phyloP scores from a whole-genome alignment of 1,140 invertebrate species.

The Cydia strobilella region DNA sequence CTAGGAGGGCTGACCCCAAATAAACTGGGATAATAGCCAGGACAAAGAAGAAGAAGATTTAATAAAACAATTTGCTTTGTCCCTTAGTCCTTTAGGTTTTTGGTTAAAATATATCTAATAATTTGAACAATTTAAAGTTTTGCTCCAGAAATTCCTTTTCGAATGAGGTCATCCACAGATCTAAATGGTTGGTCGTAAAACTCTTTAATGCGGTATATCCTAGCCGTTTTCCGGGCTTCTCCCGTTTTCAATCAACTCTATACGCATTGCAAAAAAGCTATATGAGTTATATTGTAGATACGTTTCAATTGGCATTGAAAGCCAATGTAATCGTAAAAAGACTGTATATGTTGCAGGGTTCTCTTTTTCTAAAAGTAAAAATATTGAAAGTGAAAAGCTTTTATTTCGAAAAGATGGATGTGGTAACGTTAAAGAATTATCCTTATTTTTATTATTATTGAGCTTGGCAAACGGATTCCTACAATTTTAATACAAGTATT shows the following conservation, averaged over 20 bases:
- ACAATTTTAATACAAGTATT: too few relatives aligned
- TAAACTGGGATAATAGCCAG: too few relatives aligned
- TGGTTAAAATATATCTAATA: too few relatives aligned
- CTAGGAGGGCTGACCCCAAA: too few relatives aligned
- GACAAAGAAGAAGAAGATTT: too few relatives aligned
- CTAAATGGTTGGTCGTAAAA: constrained; percentile 3
- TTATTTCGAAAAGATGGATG: neutral
- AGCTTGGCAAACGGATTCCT: too few relatives aligned
- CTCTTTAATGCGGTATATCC: constrained; percentile 7
- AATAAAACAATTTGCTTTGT: too few relatives aligned
- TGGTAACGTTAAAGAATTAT: neutral
- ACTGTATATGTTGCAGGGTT: neutral
- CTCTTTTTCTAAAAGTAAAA: neutral
- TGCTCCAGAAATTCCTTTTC: neutral
- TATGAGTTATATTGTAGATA: neutral
- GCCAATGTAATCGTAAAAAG: constrained; percentile 7
- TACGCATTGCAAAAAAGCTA: neutral
- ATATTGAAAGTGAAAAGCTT: neutral
- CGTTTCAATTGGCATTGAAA: neutral
- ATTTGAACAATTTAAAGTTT: neutral
- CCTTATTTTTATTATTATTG: neutral
- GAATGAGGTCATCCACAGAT: neutral
- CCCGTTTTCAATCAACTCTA: neutral
- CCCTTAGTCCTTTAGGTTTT: too few relatives aligned
- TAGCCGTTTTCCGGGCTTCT: neutral